Conservation (phyloP, 1,140 invertebrate species). For the Leptinotarsa undecemlineata region DNA sequence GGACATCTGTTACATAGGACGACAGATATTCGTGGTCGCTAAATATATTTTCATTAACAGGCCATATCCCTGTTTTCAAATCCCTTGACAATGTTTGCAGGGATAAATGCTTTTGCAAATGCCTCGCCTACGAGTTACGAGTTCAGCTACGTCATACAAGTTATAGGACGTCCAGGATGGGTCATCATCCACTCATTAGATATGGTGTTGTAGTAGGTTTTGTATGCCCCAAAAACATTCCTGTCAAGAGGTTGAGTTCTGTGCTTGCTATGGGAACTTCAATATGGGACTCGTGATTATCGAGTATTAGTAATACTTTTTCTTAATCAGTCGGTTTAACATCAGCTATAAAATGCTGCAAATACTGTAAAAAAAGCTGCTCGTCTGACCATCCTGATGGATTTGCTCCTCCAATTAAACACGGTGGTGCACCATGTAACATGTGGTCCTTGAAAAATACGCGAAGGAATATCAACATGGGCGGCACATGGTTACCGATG, state of each 20-base stretch:
- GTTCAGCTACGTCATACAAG: background rate
- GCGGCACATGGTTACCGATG: too few species aligned
- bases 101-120: background rate
- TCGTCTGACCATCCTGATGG: background rate
- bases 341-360: background rate
- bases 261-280: background rate
- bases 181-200: background rate
- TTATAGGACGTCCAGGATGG: background rate
- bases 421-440: too few species aligned
- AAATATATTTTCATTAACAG: background rate
- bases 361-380: background rate
- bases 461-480: too few species aligned
- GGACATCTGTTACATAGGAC: background rate
- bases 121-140: background rate
- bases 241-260: background rate
- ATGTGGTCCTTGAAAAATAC: too few species aligned
- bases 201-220: background rate
- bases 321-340: background rate
- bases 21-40: background rate
- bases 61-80: background rate
- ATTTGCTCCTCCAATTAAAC: too few species aligned
- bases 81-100: slow-evolving; percentile 7
- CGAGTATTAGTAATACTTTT: background rate
- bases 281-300: background rate
- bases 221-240: background rate